These are phyloP conservation scores for Dasypolia templi DNA, from an alignment of 2,888 invertebrate species.

Conservation along the genomic window DNA sequence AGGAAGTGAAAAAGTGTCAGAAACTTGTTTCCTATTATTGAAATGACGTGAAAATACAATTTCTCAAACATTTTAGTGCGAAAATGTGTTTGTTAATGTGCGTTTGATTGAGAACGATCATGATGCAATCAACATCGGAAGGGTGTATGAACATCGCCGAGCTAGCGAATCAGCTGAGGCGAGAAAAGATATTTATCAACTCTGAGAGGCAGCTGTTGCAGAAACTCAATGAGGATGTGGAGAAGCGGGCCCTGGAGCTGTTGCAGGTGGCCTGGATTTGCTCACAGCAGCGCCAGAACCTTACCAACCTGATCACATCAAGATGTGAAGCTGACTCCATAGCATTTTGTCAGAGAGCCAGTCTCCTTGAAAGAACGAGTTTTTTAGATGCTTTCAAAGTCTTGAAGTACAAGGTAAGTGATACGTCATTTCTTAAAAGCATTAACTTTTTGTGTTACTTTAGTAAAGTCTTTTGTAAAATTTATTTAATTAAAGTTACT, in stretches of 20 bases:
- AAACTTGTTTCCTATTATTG: conserved; percentile 72
- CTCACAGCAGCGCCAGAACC: conserved; percentile 95
- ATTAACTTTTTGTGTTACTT: background rate
- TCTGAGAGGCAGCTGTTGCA: conserved; percentile 96
- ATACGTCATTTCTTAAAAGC: background rate
- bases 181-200: conserved; percentile 96
- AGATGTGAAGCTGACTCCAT: conserved; percentile 94
- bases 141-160: conserved; percentile 89
- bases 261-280: conserved; percentile 96
- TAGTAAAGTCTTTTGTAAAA: background rate
- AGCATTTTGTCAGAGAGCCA: conserved; percentile 93
- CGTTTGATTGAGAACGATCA: conserved; percentile 72
- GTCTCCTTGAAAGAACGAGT: conserved; percentile 85
- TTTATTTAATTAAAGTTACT: background rate
- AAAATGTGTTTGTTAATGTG: conserved; percentile 73
- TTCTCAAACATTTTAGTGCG: conserved; percentile 64
- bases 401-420: conserved; percentile 94
- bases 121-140: conserved; percentile 88
- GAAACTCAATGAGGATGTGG: conserved; percentile 93
- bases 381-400: conserved; percentile 96
- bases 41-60: conserved; percentile 77
- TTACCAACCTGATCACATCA: conserved; percentile 94
- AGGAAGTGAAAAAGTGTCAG: conserved; percentile 72
- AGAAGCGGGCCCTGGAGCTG: conserved; percentile 89
- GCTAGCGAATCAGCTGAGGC: conserved; percentile 92